A percentile compares a stretch with the other conserved stretches of the same genome.
These are phyloP conservation scores for Mus spicilegus DNA, from an alignment of 2,113 vertebrate species.

Conservation along the genomic window DNA sequence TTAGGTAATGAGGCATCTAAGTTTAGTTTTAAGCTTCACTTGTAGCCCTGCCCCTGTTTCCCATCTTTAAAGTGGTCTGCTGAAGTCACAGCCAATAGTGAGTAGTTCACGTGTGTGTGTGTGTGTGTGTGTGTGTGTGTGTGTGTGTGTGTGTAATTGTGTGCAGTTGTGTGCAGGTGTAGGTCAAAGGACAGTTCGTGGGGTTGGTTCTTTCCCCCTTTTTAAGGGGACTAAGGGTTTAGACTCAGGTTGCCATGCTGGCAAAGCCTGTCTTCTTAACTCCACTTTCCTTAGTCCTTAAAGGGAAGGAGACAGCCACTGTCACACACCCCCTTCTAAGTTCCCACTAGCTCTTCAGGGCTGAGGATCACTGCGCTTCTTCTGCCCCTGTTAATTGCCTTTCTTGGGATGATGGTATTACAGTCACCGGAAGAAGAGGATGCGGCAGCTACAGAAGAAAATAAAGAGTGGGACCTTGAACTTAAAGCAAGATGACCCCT, in stretches of 20 bases:
- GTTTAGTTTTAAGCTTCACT: neutral
- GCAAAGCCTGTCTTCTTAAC: neutral
- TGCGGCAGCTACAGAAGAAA: conserved; percentile 98
- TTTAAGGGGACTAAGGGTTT: no score
- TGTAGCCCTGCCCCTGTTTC: neutral
- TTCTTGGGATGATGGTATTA: neutral
- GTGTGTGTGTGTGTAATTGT: neutral
- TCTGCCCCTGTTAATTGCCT: conserved; percentile 46
- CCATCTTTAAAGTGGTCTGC: neutral
- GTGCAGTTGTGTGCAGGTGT: neutral
- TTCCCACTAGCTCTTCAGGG: neutral
- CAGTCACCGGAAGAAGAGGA: conserved; percentile 97
- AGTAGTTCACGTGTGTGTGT: neutral
- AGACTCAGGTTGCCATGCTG: neutral
- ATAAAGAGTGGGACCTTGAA: conserved; percentile 95
- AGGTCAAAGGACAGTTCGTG: neutral
- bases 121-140: neutral
- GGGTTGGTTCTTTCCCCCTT: neutral
- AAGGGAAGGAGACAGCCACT: no score
- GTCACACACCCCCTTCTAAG: rapidly evolving
- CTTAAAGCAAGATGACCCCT: conserved; percentile 96
- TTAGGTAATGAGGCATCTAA: neutral
- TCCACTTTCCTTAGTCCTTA: neutral
- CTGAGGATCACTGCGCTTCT: neutral
- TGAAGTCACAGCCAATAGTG: neutral